Evolutionary conservation across 2,113 vertebrate species (phyloP).

Genomic region (Poeciliopsis occidentalis): DNA sequence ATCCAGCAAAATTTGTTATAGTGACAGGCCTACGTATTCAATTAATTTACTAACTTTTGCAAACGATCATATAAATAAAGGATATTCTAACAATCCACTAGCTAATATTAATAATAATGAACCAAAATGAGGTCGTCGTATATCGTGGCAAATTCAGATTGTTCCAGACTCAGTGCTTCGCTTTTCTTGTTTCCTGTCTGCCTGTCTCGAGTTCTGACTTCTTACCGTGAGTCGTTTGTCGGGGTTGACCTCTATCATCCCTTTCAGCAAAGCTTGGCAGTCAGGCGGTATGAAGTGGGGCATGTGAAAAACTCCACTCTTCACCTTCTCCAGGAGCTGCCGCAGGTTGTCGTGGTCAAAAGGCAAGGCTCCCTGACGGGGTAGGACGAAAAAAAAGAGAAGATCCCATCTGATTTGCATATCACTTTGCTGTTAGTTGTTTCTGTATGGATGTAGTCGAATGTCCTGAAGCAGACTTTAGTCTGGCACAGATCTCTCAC

Average conservation of each 20-base stretch:
- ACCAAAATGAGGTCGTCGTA: no score
- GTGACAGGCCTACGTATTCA: no score
- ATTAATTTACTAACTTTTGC: no score
- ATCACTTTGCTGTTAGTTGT: neutral
- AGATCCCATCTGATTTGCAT: neutral
- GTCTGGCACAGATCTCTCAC: neutral
- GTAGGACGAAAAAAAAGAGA: neutral
- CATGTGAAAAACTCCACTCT: conserved; percentile 92
- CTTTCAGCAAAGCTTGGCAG: conserved; percentile 87
- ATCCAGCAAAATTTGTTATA: no score
- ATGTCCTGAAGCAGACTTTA: neutral
- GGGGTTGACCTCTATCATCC: conserved; percentile 89
- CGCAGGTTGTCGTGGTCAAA: conserved; percentile 94
- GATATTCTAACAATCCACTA: no score
- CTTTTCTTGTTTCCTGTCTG: neutral
- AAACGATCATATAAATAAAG: no score
- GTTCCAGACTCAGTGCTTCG: neutral
- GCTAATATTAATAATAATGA: no score
- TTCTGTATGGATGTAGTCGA: neutral
- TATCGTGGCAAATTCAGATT: no score
- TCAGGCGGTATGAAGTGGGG: conserved; percentile 92
- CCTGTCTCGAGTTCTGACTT: neutral
- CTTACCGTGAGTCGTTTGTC: conserved; percentile 89
- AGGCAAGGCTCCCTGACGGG: conserved; percentile 86
- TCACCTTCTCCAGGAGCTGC: conserved; percentile 93